Evolutionary conservation across 2,113 vertebrate species (phyloP).

Genomic region (Thryonomys swinderianus): DNA sequence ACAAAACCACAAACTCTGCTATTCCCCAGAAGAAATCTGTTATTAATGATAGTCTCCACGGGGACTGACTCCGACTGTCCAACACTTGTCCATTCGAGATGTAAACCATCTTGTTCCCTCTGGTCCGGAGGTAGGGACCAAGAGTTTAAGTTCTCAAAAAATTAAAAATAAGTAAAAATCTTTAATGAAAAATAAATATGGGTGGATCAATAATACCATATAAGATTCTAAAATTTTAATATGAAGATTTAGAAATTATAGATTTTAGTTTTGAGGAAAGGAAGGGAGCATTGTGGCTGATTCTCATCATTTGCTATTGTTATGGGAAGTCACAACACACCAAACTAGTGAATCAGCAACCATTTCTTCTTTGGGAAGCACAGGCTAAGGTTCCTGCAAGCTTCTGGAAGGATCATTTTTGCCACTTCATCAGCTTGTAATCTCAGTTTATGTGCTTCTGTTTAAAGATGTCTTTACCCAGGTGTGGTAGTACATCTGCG

Average conservation of each 20-base stretch:
- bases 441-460: background rate
- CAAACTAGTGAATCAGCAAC: background rate
- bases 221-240: background rate
- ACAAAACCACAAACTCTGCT: conserved; percentile 94
- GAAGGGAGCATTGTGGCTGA: background rate
- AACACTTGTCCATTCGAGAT: conserved; percentile 97
- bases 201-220: background rate
- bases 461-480: background rate
- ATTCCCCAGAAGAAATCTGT: conserved; percentile 96
- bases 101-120: too few relatives aligned
- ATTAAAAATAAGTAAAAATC: conserved; percentile 48
- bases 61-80: conserved; percentile 92
- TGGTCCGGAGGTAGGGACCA: too few relatives aligned
- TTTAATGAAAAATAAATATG: conserved; percentile 17
- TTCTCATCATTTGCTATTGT: background rate
- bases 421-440: background rate
- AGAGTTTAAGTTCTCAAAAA: too few relatives aligned
- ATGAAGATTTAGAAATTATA: conserved; percentile 6
- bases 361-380: background rate
- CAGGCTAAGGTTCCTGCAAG: background rate
- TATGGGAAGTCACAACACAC: background rate
- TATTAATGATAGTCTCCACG: conserved; percentile 94
- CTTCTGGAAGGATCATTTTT: conserved; percentile 8
- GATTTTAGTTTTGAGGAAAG: conserved; percentile 3
- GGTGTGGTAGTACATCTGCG: background rate